Base-by-base conservation (phyloP, 2,113 vertebrate species). In the Acrocephalus arundinaceus region DNA sequence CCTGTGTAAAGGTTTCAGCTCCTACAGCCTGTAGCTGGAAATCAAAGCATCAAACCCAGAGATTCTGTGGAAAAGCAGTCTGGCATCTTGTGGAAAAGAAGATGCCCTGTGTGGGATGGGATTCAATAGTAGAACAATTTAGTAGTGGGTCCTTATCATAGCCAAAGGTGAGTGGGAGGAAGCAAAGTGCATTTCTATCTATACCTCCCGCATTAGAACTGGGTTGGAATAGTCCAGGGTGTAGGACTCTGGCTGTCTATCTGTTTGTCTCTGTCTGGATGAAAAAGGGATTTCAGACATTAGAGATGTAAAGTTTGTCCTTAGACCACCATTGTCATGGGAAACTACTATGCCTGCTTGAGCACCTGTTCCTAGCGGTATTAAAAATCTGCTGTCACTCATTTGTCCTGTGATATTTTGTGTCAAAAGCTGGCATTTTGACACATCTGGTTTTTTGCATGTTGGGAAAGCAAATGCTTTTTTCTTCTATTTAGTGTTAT, bases 401-500 rank as follows among this genome's bases (percentile, higher is more conserved):
- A 37, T 39, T 83, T 91, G 9, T 79, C 5, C 45, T 74, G 24
- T 77, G 71, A 17, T 75, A 65, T 91, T 90, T 92, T 73, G 30
- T 62, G 33, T 68, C 41, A 84, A 92, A 96, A 78, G 45, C 48
- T 65, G 70, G 27, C 72, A 70, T 83, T 96, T 83, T 93, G 48
- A 58, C 25, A 22, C 27, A 13, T 45, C 4, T 46, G 15, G 0
- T 5, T n/a, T 68, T 82, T 79, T 23, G 7, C 20, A 10, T 85
- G 55, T 48, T 81, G 9, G 70, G 74, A 91, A 49, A 83, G 43
- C 41, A 68, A 46, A 86, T 48, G 22, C 52, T 31, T 94, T 67
- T 93, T 94, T 79, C 73, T 81, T 49, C 23, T 15, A 24, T 71
- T 58, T 62, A 71, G 59, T 67, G 5, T 80, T 85, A 87, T 67